Percentiles rank a stretch among this genome's conserved stretches.
phyloP scores from a whole-genome alignment of 2,888 invertebrate genomes.

The Sphecodes monilicornis region DNA sequence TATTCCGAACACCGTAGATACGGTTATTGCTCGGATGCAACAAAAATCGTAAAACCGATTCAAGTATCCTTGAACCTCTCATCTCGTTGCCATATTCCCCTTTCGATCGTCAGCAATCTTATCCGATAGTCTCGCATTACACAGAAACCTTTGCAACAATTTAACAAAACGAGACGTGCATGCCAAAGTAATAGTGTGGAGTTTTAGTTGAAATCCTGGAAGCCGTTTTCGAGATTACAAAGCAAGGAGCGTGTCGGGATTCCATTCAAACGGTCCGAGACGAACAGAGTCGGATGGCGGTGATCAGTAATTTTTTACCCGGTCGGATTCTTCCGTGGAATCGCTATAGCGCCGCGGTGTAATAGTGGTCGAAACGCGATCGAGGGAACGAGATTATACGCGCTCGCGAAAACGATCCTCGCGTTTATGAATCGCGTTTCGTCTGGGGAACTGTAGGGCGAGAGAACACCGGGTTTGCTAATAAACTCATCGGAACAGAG shows the following conservation, averaged over 20 bases:
- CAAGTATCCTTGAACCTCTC: neutral
- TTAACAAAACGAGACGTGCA: neutral
- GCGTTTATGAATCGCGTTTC: conserved; percentile 1
- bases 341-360: neutral
- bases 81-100: neutral
- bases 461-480: neutral
- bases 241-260: neutral
- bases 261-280: neutral
- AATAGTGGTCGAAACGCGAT: neutral
- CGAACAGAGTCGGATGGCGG: neutral
- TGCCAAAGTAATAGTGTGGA: neutral
- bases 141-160: neutral
- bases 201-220: neutral
- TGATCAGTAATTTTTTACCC: neutral
- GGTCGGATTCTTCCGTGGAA: neutral
- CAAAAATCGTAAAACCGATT: neutral
- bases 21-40: neutral
- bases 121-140: neutral
- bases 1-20: neutral
- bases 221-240: neutral
- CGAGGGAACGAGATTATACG: neutral
- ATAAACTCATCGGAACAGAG: conserved; percentile 29
- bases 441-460: neutral
- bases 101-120: neutral
- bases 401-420: neutral